phyloP scores from a whole-genome alignment of 2,113 vertebrate species.

The Colaptes auratus region DNA sequence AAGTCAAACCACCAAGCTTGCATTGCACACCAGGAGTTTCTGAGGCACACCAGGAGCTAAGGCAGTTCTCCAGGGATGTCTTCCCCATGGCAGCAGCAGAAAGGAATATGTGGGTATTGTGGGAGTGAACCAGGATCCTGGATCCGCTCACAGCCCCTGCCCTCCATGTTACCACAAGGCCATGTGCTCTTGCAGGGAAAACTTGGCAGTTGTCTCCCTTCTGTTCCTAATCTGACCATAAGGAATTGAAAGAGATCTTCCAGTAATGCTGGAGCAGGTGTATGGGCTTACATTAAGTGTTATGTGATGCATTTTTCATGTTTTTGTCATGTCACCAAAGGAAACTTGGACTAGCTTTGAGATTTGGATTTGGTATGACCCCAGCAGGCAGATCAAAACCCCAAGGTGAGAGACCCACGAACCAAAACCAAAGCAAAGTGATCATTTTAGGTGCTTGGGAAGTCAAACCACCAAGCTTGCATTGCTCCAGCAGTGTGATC shows the following conservation, averaged over 20 bases:
- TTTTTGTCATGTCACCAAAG: not conserved
- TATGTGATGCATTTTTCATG: not conserved
- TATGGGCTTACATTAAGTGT: not conserved
- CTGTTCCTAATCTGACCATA: not conserved
- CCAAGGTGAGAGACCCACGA: not conserved
- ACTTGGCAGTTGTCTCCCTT: not conserved
- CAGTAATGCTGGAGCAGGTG: not conserved
- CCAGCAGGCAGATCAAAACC: conserved; percentile 11
- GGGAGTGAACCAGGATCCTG: not conserved
- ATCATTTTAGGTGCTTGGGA: conserved; percentile 15
- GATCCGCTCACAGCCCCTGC: not conserved
- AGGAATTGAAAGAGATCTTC: not conserved
- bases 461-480: conserved; percentile 44
- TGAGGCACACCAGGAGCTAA: not conserved
- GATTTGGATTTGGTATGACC: conserved; percentile 17
- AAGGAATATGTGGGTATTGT: not conserved
- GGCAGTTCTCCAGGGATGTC: not conserved
- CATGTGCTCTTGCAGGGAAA: not conserved
- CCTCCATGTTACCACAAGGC: not conserved
- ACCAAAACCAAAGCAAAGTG: not conserved
- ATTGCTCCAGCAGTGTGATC: not conserved
- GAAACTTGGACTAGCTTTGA: not conserved
- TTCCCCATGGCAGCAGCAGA: not conserved
- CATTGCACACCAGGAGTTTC: too few species aligned
- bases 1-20: conserved; percentile 43